A percentile compares a stretch with the other conserved stretches of the same genome.
Evolutionary conservation across 1,140 invertebrate genomes (phyloP).

Genomic region (Drosophila bifasciata): DNA sequence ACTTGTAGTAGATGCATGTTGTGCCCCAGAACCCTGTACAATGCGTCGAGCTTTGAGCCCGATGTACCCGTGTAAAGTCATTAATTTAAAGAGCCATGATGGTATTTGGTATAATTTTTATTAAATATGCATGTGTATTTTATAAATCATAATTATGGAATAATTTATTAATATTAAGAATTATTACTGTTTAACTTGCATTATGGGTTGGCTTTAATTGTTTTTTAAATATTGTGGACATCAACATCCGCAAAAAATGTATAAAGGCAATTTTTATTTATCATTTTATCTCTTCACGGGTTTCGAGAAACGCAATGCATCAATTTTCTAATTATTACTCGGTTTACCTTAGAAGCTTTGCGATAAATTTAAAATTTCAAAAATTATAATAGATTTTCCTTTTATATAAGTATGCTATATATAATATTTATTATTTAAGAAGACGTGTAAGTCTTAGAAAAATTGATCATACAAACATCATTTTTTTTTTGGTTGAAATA

Average conservation of each 20-base stretch:
- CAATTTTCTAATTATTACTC: neutral
- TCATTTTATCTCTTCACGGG: constrained; percentile 23
- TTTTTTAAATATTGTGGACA: constrained; percentile 44
- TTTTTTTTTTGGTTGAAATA: constrained; percentile 9
- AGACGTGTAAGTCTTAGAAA: constrained; percentile 56
- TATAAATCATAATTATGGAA: constrained; percentile 68
- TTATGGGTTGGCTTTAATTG: constrained; percentile 41
- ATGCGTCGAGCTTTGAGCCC: too few species aligned
- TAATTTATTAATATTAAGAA: constrained; percentile 46
- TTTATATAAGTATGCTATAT: neutral
- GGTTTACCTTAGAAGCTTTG: constrained; percentile 14
- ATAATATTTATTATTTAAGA: constrained; percentile 40
- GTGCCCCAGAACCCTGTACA: too few species aligned
- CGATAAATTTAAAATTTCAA: constrained; percentile 5
- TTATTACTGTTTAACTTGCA: constrained; percentile 46
- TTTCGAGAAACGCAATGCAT: constrained; percentile 5
- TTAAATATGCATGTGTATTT: constrained; percentile 59
- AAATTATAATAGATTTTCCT: constrained; percentile 1
- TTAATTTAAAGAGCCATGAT: too few species aligned
- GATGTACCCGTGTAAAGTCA: too few species aligned
- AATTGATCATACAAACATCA: constrained; percentile 14
- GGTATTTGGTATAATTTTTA: constrained; percentile 50
- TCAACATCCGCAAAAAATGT: constrained; percentile 56
- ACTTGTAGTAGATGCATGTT: too few species aligned
- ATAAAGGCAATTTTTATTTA: constrained; percentile 31